Evolutionary conservation across 2,797 vertebrate species (phyloP), one percentile per base, ranked within the genome.

Genomic region (Anguilla anguilla): DNA sequence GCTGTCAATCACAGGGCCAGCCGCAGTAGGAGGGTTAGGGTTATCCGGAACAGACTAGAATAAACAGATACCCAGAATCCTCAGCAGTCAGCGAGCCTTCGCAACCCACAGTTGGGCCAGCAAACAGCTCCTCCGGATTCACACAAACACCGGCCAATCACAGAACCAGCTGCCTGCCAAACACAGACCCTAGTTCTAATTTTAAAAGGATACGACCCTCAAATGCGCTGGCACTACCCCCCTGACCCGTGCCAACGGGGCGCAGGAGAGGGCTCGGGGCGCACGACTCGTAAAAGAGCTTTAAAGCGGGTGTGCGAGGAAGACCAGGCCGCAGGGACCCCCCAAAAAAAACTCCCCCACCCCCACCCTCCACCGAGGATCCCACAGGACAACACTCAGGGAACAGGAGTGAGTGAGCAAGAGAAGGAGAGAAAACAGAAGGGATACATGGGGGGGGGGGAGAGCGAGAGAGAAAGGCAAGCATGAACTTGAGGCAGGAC

Each of bases 201-300:
- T 74, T 46, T 46, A 87, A 87, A 81, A 82, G 77, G 77, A 77
- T 82, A 57, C n/a, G 28, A 82, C 46, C 35, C 55, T 87, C 57
- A 61, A 69, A 82, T 49, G 59, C 77, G 67, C 77, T 83, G 59
- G 77, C 57, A 82, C 31, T 67, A 67, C 67, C 67, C 51, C 49
- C 9, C 17, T 0, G 10, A 25, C 43, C 6, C 19, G 25, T 13
- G 46, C 25, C 46, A 19, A 17, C 22, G 31, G 28, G 35, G 39
- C 43, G 39, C 31, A 43, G 3, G 7, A 79, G 4, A 39, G 74
- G 74, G 15, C 74, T 79, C 11, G 67, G 28, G 28, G 7, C 3
- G 31, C 28, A 74, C 22, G 3, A 31, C 69, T 35, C 31, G 31
- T 35, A 74, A 35, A 74, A 35, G 7, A 7, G 25, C n/a, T 28